Percentiles rank a stretch among this genome's conserved stretches.
Conservation (phyloP, 2,797 vertebrate genomes). For the Neopelma chrysocephalum region DNA sequence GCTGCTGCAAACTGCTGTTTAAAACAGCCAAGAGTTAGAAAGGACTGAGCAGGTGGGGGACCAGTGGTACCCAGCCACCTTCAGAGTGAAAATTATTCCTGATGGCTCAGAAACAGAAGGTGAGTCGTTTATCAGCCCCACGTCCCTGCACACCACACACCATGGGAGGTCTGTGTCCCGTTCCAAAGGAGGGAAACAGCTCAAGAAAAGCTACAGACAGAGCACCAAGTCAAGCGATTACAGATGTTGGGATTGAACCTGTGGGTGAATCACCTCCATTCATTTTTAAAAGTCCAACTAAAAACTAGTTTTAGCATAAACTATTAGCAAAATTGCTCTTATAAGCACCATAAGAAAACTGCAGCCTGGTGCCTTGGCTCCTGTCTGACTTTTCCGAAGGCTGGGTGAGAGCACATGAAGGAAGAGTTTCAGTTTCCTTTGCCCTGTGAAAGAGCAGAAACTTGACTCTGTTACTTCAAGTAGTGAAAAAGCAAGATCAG, state of each 20-base stretch:
- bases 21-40: background rate
- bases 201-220: background rate
- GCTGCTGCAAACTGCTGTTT: background rate
- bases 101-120: fast-evolving
- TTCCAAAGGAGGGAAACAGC: background rate
- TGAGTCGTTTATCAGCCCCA: background rate
- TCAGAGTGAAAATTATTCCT: background rate
- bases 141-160: too few species aligned
- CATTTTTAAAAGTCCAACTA: background rate
- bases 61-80: background rate
- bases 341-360: background rate
- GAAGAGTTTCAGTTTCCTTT: conserved; percentile 1
- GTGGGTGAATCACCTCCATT: background rate
- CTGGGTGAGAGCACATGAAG: background rate
- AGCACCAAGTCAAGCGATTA: background rate
- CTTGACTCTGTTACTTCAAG: background rate
- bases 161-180: fast-evolving
- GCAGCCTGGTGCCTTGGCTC: background rate
- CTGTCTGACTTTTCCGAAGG: background rate
- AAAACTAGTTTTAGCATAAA: background rate
- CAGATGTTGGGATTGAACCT: background rate
- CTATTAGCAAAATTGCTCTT: background rate
- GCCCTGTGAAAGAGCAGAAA: background rate
- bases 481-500: background rate
- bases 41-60: background rate